These are phyloP conservation scores for Aix galericulata DNA, from an alignment of 2,113 vertebrate genomes.

Conservation along the genomic window DNA sequence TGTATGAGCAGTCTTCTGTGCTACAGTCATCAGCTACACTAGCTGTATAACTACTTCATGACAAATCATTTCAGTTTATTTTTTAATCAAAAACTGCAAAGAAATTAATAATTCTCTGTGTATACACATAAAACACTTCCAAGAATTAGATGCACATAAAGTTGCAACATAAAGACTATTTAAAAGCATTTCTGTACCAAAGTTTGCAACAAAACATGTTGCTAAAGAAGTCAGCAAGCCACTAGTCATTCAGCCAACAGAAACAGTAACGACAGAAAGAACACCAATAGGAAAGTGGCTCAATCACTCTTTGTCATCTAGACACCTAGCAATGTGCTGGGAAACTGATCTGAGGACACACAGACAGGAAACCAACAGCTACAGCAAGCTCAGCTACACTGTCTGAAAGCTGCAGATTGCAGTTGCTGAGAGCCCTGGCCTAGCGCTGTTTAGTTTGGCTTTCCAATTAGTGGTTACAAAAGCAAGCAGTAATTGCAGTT, in stretches of 20 bases:
- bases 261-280: slow-evolving; percentile 36
- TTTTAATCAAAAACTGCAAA: neutral
- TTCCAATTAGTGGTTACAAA: slow-evolving; percentile 67
- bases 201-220: neutral
- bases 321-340: slow-evolving; percentile 27
- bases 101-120: neutral
- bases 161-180: neutral
- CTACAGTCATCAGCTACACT: neutral
- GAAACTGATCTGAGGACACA: neutral
- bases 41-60: neutral
- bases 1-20: neutral
- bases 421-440: slow-evolving; percentile 42
- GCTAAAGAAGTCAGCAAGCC: slow-evolving; percentile 36
- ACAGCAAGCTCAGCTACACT: slow-evolving; percentile 10
- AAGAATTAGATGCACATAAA: neutral
- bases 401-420: slow-evolving; percentile 14
- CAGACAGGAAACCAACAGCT: neutral
- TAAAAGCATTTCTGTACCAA: slow-evolving; percentile 28
- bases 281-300: neutral
- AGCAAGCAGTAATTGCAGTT: neutral
- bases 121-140: neutral
- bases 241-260: slow-evolving; percentile 12
- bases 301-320: neutral
- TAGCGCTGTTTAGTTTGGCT: slow-evolving; percentile 64
- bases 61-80: neutral